Conservation (phyloP, 1,140 invertebrate species). For the Pogonus chalceus region DNA sequence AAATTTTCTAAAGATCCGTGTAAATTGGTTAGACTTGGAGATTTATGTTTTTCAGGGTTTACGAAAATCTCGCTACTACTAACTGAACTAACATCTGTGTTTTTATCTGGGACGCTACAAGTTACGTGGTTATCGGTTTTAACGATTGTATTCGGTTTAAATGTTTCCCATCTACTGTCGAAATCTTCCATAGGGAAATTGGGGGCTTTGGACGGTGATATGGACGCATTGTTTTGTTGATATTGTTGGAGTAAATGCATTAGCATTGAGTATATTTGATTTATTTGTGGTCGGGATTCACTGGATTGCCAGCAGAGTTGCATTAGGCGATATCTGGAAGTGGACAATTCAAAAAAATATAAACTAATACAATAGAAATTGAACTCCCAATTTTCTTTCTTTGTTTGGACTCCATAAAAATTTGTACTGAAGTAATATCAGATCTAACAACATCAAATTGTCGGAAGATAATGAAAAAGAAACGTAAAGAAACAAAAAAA, state of each 20-base stretch:
- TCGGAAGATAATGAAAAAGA: too few species aligned
- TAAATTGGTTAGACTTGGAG: slow-evolving; percentile 44
- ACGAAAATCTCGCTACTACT: slow-evolving; percentile 3
- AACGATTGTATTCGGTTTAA: slow-evolving; percentile 51
- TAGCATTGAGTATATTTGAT: slow-evolving; percentile 47
- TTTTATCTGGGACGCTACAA: slow-evolving; percentile 15
- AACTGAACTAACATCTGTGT: background rate
- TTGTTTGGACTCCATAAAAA: too few species aligned
- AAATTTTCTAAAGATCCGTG: slow-evolving; percentile 50
- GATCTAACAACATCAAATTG: too few species aligned
- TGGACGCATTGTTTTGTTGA: slow-evolving; percentile 26
- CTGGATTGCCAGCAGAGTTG: slow-evolving; percentile 49
- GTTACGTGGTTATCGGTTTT: slow-evolving; percentile 42
- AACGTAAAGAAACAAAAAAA: too few species aligned
- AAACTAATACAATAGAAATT: too few species aligned
- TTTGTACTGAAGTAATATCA: too few species aligned
- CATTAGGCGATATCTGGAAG: slow-evolving; percentile 53
- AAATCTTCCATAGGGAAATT: slow-evolving; percentile 45
- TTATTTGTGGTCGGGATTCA: slow-evolving; percentile 36
- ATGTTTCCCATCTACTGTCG: slow-evolving; percentile 53
- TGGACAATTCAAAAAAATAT: slow-evolving; percentile 14
- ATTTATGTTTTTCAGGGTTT: slow-evolving; percentile 24
- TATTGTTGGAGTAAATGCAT: slow-evolving; percentile 42
- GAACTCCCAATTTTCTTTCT: too few species aligned
- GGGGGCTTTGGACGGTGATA: slow-evolving; percentile 18